phyloP scores from a whole-genome alignment of 2,888 invertebrate genomes.

The Odontocolon sp. region DNA sequence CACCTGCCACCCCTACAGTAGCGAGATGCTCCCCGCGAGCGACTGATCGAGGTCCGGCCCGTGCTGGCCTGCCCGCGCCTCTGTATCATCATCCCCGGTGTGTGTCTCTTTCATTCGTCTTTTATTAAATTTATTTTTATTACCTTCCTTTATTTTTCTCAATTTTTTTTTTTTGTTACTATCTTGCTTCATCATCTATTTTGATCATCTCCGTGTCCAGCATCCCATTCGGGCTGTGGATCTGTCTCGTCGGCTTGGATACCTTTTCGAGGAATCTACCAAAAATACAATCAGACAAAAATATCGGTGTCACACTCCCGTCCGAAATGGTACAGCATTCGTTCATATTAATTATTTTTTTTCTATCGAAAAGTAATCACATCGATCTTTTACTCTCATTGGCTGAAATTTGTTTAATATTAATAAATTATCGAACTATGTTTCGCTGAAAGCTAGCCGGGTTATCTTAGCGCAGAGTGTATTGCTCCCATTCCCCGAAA shows the following conservation, averaged over 20 bases:
- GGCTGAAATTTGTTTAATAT: background rate
- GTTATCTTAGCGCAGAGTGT: background rate
- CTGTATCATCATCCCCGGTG: conserved; percentile 49
- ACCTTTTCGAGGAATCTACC: conserved; percentile 14
- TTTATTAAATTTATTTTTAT: background rate
- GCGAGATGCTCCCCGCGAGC: conserved; percentile 77
- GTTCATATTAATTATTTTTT: background rate
- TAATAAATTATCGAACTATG: background rate
- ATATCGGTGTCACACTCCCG: background rate
- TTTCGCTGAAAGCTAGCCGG: background rate
- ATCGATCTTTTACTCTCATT: background rate
- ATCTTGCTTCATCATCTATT: background rate
- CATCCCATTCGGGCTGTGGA: background rate
- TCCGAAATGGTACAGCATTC: conserved; percentile 34
- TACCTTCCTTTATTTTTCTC: no score
- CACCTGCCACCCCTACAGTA: conserved; percentile 72
- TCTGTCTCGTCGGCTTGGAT: conserved; percentile 23
- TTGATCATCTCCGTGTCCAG: background rate
- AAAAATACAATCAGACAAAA: background rate
- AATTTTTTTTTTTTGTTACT: no score
- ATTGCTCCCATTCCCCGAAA: background rate
- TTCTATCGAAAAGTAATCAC: no score
- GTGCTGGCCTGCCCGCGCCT: conserved; percentile 60
- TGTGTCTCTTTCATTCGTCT: background rate
- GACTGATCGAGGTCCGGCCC: conserved; percentile 70